Percentiles rank a stretch among this genome's conserved stretches.
phyloP scores from a whole-genome alignment of 1,140 invertebrate genomes.

The Drosophila suzukii region DNA sequence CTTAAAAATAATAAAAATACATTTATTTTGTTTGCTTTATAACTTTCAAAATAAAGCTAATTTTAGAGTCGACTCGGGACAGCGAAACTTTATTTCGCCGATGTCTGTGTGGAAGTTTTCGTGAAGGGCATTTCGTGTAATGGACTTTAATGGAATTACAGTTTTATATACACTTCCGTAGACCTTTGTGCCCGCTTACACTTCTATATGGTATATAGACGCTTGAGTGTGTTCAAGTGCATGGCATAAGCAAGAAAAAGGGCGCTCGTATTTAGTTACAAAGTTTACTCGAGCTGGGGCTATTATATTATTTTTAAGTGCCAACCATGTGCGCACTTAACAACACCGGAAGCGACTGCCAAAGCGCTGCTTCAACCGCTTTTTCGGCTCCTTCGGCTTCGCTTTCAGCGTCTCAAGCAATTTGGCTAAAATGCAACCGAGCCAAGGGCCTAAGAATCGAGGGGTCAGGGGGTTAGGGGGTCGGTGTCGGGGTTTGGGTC shows the following conservation, averaged over 20 bases:
- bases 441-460: slow-evolving; percentile 4
- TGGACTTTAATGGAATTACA: slow-evolving; percentile 82
- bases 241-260: slow-evolving; percentile 55
- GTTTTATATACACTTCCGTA: slow-evolving; percentile 65
- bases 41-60: no score
- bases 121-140: slow-evolving; percentile 70
- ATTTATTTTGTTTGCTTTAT: no score
- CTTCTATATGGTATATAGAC: slow-evolving; percentile 17
- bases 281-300: slow-evolving; percentile 78
- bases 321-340: slow-evolving; percentile 75
- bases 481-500: not conserved
- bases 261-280: slow-evolving; percentile 78
- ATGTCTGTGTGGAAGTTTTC: slow-evolving; percentile 25
- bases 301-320: slow-evolving; percentile 80
- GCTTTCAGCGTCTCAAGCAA: slow-evolving; percentile 42
- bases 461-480: slow-evolving; percentile 8
- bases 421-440: slow-evolving; percentile 78
- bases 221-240: slow-evolving; percentile 33
- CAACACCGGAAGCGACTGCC: slow-evolving; percentile 70
- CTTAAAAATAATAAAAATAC: no score
- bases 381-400: slow-evolving; percentile 10
- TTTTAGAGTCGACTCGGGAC: not conserved
- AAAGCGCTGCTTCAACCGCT: slow-evolving; percentile 25
- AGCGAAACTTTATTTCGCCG: not conserved
- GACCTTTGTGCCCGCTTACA: slow-evolving; percentile 34